A percentile compares a stretch with the other conserved stretches of the same genome.
phyloP scores from a whole-genome alignment of 1,140 invertebrate species.

The Cotesia vestalis region DNA sequence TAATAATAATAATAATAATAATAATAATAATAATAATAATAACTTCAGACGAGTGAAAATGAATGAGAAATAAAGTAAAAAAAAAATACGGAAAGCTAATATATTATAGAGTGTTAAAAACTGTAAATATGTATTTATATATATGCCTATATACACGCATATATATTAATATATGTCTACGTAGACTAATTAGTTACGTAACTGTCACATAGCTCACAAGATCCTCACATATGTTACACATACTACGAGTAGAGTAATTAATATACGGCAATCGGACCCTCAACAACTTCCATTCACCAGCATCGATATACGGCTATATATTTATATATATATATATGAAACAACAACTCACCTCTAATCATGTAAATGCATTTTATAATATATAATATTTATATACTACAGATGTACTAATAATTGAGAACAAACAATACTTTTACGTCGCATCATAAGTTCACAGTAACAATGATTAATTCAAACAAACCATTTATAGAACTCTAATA shows the following conservation, averaged over 20 bases:
- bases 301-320: conserved; percentile 40
- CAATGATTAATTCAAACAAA: too few species aligned
- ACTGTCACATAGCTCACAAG: conserved; percentile 32
- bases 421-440: not conserved
- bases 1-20: too few species aligned
- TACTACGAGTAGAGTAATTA: conserved; percentile 54
- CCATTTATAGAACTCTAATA: too few species aligned
- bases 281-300: conserved; percentile 47
- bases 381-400: not conserved
- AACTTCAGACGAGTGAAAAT: conserved; percentile 19
- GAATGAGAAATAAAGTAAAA: conserved; percentile 24
- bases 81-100: conserved; percentile 13
- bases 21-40: too few species aligned
- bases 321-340: conserved; percentile 40
- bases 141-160: too few species aligned
- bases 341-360: conserved; percentile 7
- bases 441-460: conserved; percentile 12
- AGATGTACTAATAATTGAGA: too few species aligned
- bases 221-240: conserved; percentile 55
- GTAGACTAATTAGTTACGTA: conserved; percentile 31
- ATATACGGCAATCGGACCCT: conserved; percentile 50
- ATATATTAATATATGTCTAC: too few species aligned
- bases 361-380: conserved; percentile 29
- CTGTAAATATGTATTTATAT: conserved; percentile 7
- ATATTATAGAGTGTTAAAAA: conserved; percentile 27